Percentiles rank a stretch among this genome's conserved stretches.
These are phyloP conservation scores for Thunnus albacares DNA, from an alignment of 2,797 vertebrate species.

Conservation along the genomic window DNA sequence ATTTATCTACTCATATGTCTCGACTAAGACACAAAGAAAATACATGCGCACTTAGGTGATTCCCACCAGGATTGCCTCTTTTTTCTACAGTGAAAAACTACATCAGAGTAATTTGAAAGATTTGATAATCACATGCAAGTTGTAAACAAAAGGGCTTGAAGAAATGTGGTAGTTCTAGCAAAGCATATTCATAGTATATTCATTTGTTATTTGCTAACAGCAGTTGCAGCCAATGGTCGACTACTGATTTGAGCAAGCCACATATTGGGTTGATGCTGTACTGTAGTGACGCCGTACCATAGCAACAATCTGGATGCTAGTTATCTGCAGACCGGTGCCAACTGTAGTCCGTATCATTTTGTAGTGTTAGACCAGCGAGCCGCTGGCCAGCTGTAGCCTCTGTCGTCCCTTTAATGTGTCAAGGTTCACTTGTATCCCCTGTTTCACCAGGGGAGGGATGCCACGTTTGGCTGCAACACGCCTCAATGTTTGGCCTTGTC, in stretches of 20 bases:
- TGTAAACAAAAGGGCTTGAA: neutral
- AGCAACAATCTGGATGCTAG: neutral
- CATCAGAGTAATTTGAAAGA: neutral
- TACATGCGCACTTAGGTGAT: neutral
- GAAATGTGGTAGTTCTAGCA: neutral
- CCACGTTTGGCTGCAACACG: conserved; percentile 52
- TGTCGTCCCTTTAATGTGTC: conserved; percentile 40
- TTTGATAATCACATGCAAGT: neutral
- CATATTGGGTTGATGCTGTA: too few species aligned
- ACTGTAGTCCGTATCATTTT: neutral
- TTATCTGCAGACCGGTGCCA: too few species aligned
- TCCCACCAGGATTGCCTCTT: too few species aligned
- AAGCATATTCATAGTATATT: too few species aligned
- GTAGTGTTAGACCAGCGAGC: neutral
- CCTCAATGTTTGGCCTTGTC: conserved; percentile 54
- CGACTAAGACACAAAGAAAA: neutral
- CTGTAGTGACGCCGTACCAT: neutral
- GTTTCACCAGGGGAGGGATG: conserved; percentile 14
- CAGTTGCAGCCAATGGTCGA: neutral
- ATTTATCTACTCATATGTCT: too few species aligned
- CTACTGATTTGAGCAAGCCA: neutral
- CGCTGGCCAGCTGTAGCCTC: conserved; percentile 6
- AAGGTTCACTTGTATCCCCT: conserved; percentile 29
- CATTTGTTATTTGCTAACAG: too few species aligned
- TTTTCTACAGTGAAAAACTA: neutral